Conservation (phyloP, 2,797 vertebrate genomes). For the Bradypus variegatus region DNA sequence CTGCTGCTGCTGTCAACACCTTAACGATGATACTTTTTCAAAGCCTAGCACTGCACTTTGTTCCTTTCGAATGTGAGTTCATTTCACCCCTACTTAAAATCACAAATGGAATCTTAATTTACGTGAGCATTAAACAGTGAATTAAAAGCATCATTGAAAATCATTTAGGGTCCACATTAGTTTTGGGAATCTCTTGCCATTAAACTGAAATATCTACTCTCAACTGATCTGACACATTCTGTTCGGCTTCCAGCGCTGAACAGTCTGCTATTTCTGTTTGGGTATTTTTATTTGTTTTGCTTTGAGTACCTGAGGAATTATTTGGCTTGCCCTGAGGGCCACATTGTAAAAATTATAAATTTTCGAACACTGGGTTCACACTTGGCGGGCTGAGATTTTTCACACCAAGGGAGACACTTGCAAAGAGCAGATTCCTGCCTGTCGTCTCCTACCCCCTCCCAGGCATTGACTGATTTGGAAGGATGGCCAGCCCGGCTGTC, state of each 20-base stretch:
- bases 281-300: background rate
- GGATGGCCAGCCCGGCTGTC: accelerated
- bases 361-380: background rate
- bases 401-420: accelerated
- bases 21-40: background rate
- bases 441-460: accelerated
- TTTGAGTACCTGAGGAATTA: accelerated
- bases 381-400: background rate
- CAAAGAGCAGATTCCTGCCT: accelerated
- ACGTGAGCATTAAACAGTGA: background rate
- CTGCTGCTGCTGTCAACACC: accelerated
- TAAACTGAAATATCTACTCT: background rate
- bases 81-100: background rate
- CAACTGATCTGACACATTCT: accelerated
- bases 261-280: accelerated
- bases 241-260: accelerated
- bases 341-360: accelerated
- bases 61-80: background rate
- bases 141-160: background rate
- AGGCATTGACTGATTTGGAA: too few relatives aligned
- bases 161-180: accelerated
- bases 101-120: background rate
- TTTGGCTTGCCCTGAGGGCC: background rate
- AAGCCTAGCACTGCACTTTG: background rate
- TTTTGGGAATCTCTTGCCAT: background rate